Conservation (phyloP, 2,797 vertebrate species). For the Falco rusticolus region DNA sequence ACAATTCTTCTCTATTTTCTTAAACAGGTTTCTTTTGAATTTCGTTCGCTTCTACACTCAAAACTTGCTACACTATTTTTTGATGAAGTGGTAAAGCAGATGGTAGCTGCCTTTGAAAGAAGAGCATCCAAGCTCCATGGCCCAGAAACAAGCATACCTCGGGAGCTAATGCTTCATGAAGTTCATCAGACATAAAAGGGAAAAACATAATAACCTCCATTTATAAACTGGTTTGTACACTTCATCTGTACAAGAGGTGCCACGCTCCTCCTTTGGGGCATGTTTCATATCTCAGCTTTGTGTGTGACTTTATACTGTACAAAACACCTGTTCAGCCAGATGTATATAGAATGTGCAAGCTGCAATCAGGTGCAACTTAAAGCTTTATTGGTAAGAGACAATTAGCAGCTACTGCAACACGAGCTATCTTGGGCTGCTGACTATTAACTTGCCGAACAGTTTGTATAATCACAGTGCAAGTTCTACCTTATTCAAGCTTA, state of each 20-base stretch:
- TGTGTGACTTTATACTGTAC: conserved; percentile 6
- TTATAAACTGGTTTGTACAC: not conserved
- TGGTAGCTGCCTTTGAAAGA: conserved; percentile 92
- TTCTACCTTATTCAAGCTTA: conserved; percentile 1
- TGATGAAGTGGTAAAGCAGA: conserved; percentile 96
- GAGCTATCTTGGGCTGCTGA: not conserved
- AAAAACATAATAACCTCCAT: not conserved
- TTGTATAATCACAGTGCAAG: conserved; percentile 6
- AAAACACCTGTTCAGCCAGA: conserved; percentile 40
- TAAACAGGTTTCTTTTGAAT: conserved; percentile 93
- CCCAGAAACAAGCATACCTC: conserved; percentile 90
- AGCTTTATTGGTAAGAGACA: not conserved
- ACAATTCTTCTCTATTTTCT: not conserved
- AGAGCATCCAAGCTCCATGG: conserved; percentile 86
- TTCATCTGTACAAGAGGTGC: not conserved
- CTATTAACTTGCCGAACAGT: not conserved
- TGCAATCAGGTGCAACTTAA: conserved; percentile 52
- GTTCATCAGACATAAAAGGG: conserved; percentile 88
- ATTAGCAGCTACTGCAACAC: not conserved
- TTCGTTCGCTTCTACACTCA: conserved; percentile 93
- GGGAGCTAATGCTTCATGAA: conserved; percentile 94
- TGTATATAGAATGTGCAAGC: not conserved
- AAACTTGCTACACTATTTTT: conserved; percentile 92
- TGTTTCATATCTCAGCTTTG: conserved; percentile 10
- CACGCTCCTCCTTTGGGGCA: not conserved